These are phyloP conservation scores for Phrynocephalus vlangalii DNA, from an alignment of 2,797 vertebrate genomes.

Conservation along the genomic window DNA sequence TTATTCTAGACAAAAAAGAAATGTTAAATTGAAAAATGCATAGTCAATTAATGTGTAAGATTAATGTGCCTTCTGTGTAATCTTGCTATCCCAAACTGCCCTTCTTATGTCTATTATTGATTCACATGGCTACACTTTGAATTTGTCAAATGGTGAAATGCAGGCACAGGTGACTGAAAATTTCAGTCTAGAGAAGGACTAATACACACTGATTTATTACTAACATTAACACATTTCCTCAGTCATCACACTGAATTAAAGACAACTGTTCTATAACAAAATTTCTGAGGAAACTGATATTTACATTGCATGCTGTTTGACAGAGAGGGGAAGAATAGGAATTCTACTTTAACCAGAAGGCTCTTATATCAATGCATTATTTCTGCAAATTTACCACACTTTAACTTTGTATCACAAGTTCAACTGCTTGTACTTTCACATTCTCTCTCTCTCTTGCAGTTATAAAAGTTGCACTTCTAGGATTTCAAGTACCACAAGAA, in stretches of 20 bases:
- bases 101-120: neutral
- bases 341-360: neutral
- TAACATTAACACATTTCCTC: neutral
- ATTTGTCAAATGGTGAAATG: neutral
- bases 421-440: neutral
- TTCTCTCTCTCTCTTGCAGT: neutral
- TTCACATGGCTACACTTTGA: neutral
- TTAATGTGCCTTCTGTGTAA: neutral
- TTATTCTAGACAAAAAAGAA: neutral
- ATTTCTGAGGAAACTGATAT: neutral
- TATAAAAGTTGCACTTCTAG: slow-evolving; percentile 15
- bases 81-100: neutral
- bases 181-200: neutral
- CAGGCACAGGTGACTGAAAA: neutral
- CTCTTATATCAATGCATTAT: neutral
- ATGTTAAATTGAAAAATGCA: neutral
- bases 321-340: neutral
- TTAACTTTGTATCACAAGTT: neutral
- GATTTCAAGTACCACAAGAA: neutral
- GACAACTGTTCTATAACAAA: neutral
- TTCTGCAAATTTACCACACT: too few relatives aligned
- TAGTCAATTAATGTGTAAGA: neutral
- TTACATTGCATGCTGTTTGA: neutral
- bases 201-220: neutral
- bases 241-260: neutral